These are phyloP conservation scores for Nycteola revayana DNA, from an alignment of 2,888 invertebrate genomes.

Conservation along the genomic window DNA sequence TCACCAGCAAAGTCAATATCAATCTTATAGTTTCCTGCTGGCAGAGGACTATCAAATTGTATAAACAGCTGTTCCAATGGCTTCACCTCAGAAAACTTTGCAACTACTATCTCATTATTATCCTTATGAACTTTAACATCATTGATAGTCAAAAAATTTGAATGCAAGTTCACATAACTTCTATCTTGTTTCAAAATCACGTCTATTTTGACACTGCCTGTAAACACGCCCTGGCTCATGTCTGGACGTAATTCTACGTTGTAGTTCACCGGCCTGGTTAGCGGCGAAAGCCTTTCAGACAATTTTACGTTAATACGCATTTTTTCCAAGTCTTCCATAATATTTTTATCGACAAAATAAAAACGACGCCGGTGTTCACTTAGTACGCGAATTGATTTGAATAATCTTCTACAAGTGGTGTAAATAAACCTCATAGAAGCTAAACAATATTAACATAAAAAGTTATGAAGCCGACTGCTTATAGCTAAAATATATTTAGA, in stretches of 20 bases:
- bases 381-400: conserved; percentile 10
- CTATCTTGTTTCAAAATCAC: conserved; percentile 59
- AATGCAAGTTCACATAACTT: conserved; percentile 79
- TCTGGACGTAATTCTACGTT: conserved; percentile 56
- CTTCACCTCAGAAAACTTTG: conserved; percentile 52
- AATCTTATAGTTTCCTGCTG: conserved; percentile 73
- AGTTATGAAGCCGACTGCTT: too few species aligned
- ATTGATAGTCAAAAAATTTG: conserved; percentile 80
- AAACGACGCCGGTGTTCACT: conserved; percentile 12
- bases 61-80: conserved; percentile 61
- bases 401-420: conserved; percentile 31
- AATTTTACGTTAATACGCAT: conserved; percentile 41
- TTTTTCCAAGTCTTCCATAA: conserved; percentile 40
- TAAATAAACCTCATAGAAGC: conserved; percentile 8
- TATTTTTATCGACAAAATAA: conserved; percentile 5
- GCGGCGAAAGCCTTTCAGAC: conserved; percentile 53
- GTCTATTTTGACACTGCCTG: conserved; percentile 59
- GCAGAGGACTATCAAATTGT: conserved; percentile 45
- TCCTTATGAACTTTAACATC: conserved; percentile 53
- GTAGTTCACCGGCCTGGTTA: conserved; percentile 61
- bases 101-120: conserved; percentile 41
- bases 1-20: conserved; percentile 84
- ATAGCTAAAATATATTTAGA: too few species aligned
- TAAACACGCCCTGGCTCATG: conserved; percentile 50
- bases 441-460: too few species aligned